These are phyloP conservation scores for Xylocopa sonorina DNA, from an alignment of 1,140 invertebrate genomes.

Conservation along the genomic window DNA sequence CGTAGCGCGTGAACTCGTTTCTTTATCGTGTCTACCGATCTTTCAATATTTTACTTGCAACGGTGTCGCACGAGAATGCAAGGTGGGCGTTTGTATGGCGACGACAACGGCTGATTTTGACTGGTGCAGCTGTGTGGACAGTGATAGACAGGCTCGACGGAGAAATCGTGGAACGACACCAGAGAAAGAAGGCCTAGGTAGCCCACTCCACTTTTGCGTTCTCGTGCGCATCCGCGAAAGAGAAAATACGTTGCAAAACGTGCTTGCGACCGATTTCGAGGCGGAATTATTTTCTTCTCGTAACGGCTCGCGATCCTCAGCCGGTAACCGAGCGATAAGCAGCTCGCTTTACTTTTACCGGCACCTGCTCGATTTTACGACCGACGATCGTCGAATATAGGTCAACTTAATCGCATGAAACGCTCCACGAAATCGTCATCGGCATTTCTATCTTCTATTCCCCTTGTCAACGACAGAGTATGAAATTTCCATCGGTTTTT, in stretches of 20 bases:
- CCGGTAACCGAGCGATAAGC: background rate
- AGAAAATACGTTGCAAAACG: slow-evolving; percentile 22
- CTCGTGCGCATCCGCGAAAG: slow-evolving; percentile 8
- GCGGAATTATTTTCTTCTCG: slow-evolving; percentile 1
- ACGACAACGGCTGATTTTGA: too few species aligned
- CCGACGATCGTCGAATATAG: slow-evolving; percentile 24
- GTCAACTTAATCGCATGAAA: slow-evolving; percentile 22
- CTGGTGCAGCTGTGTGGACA: too few species aligned
- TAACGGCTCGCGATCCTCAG: background rate
- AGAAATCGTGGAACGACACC: background rate
- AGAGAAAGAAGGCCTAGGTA: background rate
- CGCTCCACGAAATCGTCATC: background rate
- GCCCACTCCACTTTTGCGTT: background rate
- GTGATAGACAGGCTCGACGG: too few species aligned
- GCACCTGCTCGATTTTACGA: slow-evolving; percentile 31
- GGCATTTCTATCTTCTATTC: background rate
- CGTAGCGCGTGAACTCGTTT: too few species aligned
- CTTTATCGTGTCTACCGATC: too few species aligned
- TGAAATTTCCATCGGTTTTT: too few species aligned
- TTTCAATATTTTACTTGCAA: too few species aligned
- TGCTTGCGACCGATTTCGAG: background rate
- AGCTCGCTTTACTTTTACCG: slow-evolving; percentile 21
- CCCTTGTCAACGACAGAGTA: background rate
- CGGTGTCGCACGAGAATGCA: too few species aligned
- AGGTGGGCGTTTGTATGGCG: too few species aligned